Conservation (phyloP, 2,888 invertebrate genomes). For the Drymonia ruficornis region DNA sequence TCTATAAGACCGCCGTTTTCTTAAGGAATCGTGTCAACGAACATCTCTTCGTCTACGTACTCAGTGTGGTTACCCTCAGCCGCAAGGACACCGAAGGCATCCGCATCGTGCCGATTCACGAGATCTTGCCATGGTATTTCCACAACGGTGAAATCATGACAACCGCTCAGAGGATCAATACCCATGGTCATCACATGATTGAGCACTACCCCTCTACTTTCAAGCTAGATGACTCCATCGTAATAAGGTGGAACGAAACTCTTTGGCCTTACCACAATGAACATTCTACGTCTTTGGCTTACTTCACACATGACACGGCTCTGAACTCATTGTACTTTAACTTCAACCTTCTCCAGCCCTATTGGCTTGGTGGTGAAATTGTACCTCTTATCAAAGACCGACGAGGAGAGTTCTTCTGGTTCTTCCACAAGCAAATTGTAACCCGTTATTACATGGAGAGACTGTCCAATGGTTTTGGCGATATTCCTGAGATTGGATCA, state of each 20-base stretch:
- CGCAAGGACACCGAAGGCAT: constrained; percentile 87
- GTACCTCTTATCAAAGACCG: constrained; percentile 81
- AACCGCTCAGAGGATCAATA: constrained; percentile 86
- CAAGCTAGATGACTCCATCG: constrained; percentile 74
- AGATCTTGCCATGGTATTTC: constrained; percentile 90
- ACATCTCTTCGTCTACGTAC: constrained; percentile 87
- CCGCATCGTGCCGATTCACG: constrained; percentile 88
- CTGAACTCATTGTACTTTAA: constrained; percentile 88
- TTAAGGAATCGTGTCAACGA: constrained; percentile 88
- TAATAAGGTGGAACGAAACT: constrained; percentile 87
- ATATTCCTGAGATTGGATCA: constrained; percentile 85
- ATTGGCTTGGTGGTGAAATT: constrained; percentile 85
- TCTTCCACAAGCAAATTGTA: constrained; percentile 86
- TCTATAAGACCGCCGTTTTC: constrained; percentile 88
- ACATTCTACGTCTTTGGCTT: constrained; percentile 85
- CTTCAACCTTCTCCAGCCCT: constrained; percentile 85
- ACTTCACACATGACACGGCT: constrained; percentile 90
- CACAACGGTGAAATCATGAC: constrained; percentile 88
- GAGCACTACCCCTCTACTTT: constrained; percentile 61
- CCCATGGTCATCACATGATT: constrained; percentile 58
- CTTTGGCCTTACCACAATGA: constrained; percentile 82
- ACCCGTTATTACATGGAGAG: constrained; percentile 91
- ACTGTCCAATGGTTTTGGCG: constrained; percentile 88
- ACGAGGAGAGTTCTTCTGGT: constrained; percentile 87
- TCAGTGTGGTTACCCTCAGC: constrained; percentile 86